These are phyloP conservation scores for Antheraea mylitta DNA, from an alignment of 1,140 invertebrate genomes.

Conservation along the genomic window DNA sequence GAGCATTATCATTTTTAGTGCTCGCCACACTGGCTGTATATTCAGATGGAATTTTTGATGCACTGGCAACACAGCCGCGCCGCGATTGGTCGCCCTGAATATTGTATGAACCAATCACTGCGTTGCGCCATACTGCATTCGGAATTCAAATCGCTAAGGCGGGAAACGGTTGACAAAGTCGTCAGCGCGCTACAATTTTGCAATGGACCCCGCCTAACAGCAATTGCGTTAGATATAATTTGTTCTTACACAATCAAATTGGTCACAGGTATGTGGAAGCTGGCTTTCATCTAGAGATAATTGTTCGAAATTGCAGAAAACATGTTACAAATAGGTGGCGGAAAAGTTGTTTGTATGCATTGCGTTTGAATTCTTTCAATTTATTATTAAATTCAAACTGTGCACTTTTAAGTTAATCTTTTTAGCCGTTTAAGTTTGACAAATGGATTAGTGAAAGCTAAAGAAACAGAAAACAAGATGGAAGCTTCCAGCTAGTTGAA, in stretches of 20 bases:
- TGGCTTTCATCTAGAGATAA: conserved; percentile 3
- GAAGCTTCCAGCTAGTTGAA: no score
- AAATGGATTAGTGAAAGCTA: no score
- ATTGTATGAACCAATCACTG: conserved; percentile 76
- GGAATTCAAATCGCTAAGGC: conserved; percentile 74
- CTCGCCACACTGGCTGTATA: conserved; percentile 69
- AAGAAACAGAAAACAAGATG: no score
- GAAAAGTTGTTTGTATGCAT: no score
- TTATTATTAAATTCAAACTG: no score
- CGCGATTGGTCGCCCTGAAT: conserved; percentile 72
- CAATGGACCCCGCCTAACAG: conserved; percentile 49
- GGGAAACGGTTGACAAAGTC: conserved; percentile 59
- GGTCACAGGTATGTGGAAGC: conserved; percentile 26
- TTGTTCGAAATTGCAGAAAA: conserved; percentile 3
- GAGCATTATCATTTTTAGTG: conserved; percentile 78
- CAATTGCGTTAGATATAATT: conserved; percentile 47
- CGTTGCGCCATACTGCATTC: conserved; percentile 71
- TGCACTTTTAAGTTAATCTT: no score
- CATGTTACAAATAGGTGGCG: no score
- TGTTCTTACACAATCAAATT: conserved; percentile 49
- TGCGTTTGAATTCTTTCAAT: no score
- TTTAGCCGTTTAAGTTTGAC: no score
- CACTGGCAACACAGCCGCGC: conserved; percentile 71
- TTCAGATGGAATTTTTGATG: conserved; percentile 79
- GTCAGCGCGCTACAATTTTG: conserved; percentile 15